Percentiles rank a stretch among this genome's conserved stretches.
Conservation (phyloP, 2,888 invertebrate species). For the Trichopria drosophilae region DNA sequence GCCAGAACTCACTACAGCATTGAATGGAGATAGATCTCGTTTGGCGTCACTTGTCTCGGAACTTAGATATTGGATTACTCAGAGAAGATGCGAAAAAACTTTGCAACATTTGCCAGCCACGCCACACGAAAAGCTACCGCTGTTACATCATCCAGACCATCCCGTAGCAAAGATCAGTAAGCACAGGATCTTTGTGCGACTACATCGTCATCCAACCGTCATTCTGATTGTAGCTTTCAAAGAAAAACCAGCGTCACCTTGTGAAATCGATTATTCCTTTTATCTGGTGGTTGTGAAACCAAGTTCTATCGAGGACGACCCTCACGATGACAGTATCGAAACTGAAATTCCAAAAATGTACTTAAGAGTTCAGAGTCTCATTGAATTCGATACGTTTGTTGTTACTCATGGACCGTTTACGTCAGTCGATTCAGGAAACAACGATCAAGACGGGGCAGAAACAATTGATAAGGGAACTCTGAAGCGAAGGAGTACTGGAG, state of each 20-base stretch:
- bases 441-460: slow-evolving; percentile 54
- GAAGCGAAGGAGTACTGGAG: slow-evolving; percentile 51
- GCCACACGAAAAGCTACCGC: slow-evolving; percentile 81
- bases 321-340: slow-evolving; percentile 65
- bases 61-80: slow-evolving; percentile 83
- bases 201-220: slow-evolving; percentile 84
- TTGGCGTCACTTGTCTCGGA: slow-evolving; percentile 71
- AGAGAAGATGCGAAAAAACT: slow-evolving; percentile 91
- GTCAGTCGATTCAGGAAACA: slow-evolving; percentile 71
- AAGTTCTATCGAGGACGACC: slow-evolving; percentile 65
- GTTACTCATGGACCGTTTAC: slow-evolving; percentile 93
- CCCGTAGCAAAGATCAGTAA: slow-evolving; percentile 74
- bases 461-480: slow-evolving; percentile 46
- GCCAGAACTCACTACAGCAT: slow-evolving; percentile 77
- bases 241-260: slow-evolving; percentile 73
- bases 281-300: slow-evolving; percentile 75
- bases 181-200: slow-evolving; percentile 79
- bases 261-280: slow-evolving; percentile 76
- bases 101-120: slow-evolving; percentile 90
- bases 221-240: slow-evolving; percentile 89
- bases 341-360: slow-evolving; percentile 70
- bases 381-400: slow-evolving; percentile 89
- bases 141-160: slow-evolving; percentile 79
- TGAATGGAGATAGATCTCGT: slow-evolving; percentile 74
- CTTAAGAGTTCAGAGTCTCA: slow-evolving; percentile 78